Evolutionary conservation across 2,797 vertebrate genomes (phyloP), one percentile per base, ranked within the genome.

Genomic region (Tragopan temminckii): DNA sequence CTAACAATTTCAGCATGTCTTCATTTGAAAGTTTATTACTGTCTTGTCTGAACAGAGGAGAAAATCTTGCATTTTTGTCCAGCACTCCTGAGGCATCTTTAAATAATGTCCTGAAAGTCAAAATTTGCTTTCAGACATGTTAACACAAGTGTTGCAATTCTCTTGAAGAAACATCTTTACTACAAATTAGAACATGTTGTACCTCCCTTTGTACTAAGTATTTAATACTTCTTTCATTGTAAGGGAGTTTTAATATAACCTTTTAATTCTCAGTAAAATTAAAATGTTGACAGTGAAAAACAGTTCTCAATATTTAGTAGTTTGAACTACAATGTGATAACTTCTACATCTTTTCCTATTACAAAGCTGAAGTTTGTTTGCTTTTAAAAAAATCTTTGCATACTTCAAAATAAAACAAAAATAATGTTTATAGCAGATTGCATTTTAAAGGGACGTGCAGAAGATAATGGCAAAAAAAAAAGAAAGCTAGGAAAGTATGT

Each of bases 21-120:
- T 99, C 99, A 35, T 99, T 99, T 42, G 99, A 99, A 83, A 99
- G 98, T 94, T 99, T 99, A 97, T 98, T 99, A 98, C 99, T 99
- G 97, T 99, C 99, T 96, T 99, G 99, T 85, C 98, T 98, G 98
- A 99, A 99, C 61, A 99, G 98, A 68, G 99, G 96, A 36, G 99
- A 99, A 98, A 99, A 99, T 42, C 99, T 98, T 95, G 98, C 96
- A 55, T 95, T 98, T 98, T 99, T 99, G 97, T 99, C 99, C 96
- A 99, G 97, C 61, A 98, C 99, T 97, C 99, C 99, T 33, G 98
- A 99, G 9, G 98, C 97, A 80, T 99, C 99, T 97, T 99, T 99
- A 97, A 99, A 99, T 82, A 99, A 96, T 0, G 98, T 98, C 97
- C 99, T 99, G 88, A 93, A 98, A 87, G 82, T 78, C 57, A 97